Percentiles rank a stretch among this genome's conserved stretches.
phyloP scores from a whole-genome alignment of 2,888 invertebrate species.

The Julus scanicus region DNA sequence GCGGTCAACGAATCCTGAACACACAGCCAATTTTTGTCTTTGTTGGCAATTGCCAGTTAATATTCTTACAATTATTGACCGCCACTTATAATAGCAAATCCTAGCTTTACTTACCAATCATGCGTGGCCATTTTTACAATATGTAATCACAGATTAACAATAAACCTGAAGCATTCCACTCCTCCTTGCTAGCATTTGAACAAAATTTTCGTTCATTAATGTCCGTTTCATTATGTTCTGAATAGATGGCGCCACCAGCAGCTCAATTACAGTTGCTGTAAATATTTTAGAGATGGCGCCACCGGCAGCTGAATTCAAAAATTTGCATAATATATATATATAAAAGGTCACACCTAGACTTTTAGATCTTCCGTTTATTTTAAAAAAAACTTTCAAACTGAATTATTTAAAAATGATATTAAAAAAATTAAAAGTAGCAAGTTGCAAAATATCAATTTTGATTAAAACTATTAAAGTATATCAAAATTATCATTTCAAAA shows the following conservation, averaged over 20 bases:
- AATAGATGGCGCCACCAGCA: neutral
- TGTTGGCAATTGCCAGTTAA: too few relatives aligned
- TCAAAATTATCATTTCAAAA: too few relatives aligned
- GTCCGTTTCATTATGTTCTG: neutral
- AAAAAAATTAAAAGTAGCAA: too few relatives aligned
- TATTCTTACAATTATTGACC: neutral
- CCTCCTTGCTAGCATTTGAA: neutral
- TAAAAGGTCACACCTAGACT: too few relatives aligned
- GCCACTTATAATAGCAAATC: neutral
- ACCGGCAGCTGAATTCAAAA: neutral
- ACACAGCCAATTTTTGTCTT: too few relatives aligned
- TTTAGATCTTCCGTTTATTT: too few relatives aligned
- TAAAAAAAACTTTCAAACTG: too few relatives aligned
- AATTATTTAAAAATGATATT: too few relatives aligned
- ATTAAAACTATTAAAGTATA: too few relatives aligned
- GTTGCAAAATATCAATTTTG: too few relatives aligned
- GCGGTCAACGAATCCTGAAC: neutral
- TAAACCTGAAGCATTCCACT: neutral
- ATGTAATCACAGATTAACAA: neutral
- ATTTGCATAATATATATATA: too few relatives aligned
- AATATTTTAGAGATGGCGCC: neutral
- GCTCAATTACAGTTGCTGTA: neutral
- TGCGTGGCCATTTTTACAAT: constrained; percentile 34
- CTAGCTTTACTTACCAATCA: constrained; percentile 8
- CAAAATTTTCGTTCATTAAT: neutral